Conservation (phyloP, 2,888 invertebrate species). For the Tipula unca region DNA sequence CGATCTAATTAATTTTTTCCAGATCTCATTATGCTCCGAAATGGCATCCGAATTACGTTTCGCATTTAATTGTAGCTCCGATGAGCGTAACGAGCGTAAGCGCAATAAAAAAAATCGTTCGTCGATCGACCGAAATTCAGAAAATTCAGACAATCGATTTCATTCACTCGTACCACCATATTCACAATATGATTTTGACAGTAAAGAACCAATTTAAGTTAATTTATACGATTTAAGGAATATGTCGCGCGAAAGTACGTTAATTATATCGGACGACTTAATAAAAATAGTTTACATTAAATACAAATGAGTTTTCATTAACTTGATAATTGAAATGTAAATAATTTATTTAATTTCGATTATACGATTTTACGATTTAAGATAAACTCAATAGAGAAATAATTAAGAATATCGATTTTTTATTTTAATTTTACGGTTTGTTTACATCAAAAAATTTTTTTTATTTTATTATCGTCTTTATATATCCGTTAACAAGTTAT, state of each 20-base stretch:
- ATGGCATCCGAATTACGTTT: constrained; percentile 64
- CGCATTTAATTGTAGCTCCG: constrained; percentile 50
- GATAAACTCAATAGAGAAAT: neutral
- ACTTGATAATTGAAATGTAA: neutral
- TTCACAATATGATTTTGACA: constrained; percentile 23
- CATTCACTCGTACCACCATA: constrained; percentile 24
- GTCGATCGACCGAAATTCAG: constrained; percentile 17
- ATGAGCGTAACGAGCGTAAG: constrained; percentile 9
- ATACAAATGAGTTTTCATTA: neutral
- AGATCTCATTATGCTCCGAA: constrained; percentile 65
- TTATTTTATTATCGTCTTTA: neutral
- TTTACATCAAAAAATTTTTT: neutral
- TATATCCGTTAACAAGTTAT: neutral
- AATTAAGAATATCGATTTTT: neutral
- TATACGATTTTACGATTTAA: neutral
- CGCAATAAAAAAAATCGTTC: constrained; percentile 16
- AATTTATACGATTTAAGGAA: too few relatives aligned
- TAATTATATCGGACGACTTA: neutral
- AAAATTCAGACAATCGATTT: constrained; percentile 22
- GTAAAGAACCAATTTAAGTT: constrained; percentile 9
- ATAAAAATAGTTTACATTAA: neutral
- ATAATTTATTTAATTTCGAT: neutral
- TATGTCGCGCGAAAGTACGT: too few relatives aligned
- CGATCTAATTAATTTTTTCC: constrained; percentile 32
- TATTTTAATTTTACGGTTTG: neutral